phyloP scores from a whole-genome alignment of 37 sponge, comb jelly and placozoan genomes.

The Beroe ovata region DNA sequence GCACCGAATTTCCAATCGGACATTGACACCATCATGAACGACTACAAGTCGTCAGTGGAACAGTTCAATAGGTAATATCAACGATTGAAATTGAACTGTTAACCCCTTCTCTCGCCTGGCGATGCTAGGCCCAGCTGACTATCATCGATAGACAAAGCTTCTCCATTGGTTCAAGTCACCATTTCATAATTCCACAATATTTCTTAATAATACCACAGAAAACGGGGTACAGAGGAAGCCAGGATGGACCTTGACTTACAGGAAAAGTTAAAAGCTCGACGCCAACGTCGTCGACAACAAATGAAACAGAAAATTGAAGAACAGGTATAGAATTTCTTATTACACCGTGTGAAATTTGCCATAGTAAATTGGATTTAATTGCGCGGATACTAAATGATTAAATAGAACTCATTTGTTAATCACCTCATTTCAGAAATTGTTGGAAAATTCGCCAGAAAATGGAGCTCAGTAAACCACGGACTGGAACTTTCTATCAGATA shows the following conservation, averaged over 20 bases:
- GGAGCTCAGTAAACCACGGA: background rate
- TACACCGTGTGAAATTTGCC: too few species aligned
- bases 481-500: too few species aligned
- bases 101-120: too few species aligned
- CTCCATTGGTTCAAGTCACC: too few species aligned
- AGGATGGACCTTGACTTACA: slow-evolving; percentile 38
- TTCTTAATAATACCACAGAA: background rate
- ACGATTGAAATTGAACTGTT: too few species aligned
- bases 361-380: too few species aligned
- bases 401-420: too few species aligned
- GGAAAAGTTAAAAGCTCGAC: slow-evolving; percentile 18
- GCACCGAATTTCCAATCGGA: slow-evolving; percentile 19
- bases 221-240: slow-evolving; percentile 22
- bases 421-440: background rate
- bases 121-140: too few species aligned
- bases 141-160: too few species aligned
- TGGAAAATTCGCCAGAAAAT: background rate
- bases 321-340: too few species aligned
- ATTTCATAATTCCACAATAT: too few species aligned
- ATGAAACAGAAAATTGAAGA: slow-evolving; percentile 61
- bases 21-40: slow-evolving; percentile 43
- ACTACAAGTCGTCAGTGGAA: slow-evolving; percentile 29
- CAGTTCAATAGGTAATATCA: slow-evolving; percentile 31
- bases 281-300: slow-evolving; percentile 27
- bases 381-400: too few species aligned